These are phyloP conservation scores for Chrysogorgia sp. DNA, from an alignment of 92 coral and sea anemone species.

Conservation along the genomic window DNA sequence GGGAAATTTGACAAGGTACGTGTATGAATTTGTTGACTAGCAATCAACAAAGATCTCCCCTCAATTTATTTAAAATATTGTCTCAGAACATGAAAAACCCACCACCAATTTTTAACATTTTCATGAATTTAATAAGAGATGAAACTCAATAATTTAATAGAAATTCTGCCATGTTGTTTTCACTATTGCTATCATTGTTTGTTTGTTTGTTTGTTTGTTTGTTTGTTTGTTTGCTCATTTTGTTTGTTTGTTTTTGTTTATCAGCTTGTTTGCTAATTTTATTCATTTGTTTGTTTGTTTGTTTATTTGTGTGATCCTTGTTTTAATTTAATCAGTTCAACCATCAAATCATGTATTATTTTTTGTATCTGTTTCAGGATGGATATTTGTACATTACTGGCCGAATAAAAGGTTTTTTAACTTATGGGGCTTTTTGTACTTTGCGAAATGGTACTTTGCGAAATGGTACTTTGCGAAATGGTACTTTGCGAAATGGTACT, in stretches of 20 bases:
- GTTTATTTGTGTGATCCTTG: too few species aligned
- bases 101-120: background rate
- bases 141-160: background rate
- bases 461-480: too few species aligned
- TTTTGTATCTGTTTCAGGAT: conserved; percentile 62
- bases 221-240: too few species aligned
- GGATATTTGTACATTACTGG: conserved; percentile 84
- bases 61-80: too few species aligned
- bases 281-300: too few species aligned
- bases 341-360: too few species aligned
- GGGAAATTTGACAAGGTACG: conserved; percentile 77
- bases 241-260: too few species aligned
- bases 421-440: too few species aligned
- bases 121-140: background rate
- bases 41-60: background rate
- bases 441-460: too few species aligned
- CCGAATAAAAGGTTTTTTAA: conserved; percentile 78
- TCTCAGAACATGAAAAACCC: background rate
- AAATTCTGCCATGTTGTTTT: background rate
- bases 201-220: background rate
- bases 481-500: too few species aligned
- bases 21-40: conserved; percentile 5
- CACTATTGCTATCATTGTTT: background rate
- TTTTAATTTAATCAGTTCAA: too few species aligned
- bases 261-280: too few species aligned